These are phyloP conservation scores for Peromyscus melanophrys DNA, from an alignment of 2,797 vertebrate genomes.

Conservation along the genomic window DNA sequence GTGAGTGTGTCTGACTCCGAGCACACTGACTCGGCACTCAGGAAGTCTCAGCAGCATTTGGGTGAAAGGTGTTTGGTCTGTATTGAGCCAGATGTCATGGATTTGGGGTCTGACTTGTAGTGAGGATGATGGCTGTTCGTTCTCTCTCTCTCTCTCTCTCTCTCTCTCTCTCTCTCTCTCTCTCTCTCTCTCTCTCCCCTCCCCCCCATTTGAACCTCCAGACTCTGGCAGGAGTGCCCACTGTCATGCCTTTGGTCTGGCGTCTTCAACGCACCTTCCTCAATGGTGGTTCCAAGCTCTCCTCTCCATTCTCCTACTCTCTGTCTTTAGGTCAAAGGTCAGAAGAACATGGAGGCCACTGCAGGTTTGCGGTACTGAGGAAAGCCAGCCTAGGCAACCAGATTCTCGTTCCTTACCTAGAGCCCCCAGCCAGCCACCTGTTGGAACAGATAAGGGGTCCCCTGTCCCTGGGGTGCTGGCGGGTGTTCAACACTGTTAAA, in stretches of 20 bases:
- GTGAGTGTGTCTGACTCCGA: neutral
- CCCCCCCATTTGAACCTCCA: neutral
- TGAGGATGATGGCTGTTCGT: neutral
- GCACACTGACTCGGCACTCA: neutral
- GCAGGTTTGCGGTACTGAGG: neutral
- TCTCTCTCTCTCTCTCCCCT: too few relatives aligned
- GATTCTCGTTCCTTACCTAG: neutral
- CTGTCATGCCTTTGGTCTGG: neutral
- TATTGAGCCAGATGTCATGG: neutral
- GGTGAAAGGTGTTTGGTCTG: neutral
- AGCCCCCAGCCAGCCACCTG: too few relatives aligned
- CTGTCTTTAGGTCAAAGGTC: neutral
- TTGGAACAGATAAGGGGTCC: neutral
- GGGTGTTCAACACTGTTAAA: neutral
- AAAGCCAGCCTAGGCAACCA: neutral
- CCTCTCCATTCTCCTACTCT: neutral
- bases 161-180: too few relatives aligned
- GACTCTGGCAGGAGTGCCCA: neutral
- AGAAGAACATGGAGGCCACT: neutral
- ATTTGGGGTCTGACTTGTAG: neutral
- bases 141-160: neutral
- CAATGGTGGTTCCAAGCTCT: neutral
- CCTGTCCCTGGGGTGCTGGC: neutral
- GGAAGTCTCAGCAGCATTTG: neutral
- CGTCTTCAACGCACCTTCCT: neutral